Base-by-base conservation (phyloP, 2,797 vertebrate species). In the Propithecus perrieri region DNA sequence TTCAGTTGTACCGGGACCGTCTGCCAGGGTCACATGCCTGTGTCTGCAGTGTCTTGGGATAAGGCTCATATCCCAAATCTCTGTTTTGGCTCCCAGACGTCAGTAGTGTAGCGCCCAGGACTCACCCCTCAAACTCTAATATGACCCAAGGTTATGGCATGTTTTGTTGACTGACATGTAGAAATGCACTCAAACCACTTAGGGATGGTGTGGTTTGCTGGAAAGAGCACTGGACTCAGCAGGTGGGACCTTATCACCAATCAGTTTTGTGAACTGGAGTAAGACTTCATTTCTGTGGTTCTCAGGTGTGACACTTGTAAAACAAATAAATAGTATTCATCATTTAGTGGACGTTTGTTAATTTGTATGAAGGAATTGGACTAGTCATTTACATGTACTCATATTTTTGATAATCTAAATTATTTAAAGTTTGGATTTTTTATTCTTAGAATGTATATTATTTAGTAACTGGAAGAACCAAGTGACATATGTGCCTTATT, bases 371-470 rank as follows among this genome's bases (percentile, higher is more conserved):
- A 79, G 12, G 17, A 67, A 80, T 43, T 38, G 22, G 26, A n/a
- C 3, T 84, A 72, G 14, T 35, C 5, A 63, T 41, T 41, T 50
- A 43, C 3, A 33, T 30, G 84, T 28, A 63, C 6, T 69, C 41
- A 50, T 80, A 74, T 63, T 85, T 87, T 67, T 91, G n/a, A 48
- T 48, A 65, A 69, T 57, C 38, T 87, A 80, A 91, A 95, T 96
- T 89, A 88, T 67, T 89, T 86, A 22, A 28, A 89, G 20, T 41
- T 88, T 85, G 24, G 28, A 50, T 33, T 71, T 83, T 76, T 53
- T 72, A 46, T 67, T 84, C 33, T 92, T 94, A 74, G 55, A 84
- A 35, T 63, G 67, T n/a, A 1, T 46, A 38, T 94, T 89, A 38
- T 74, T 61, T 55, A 61, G 50, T 33, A 63, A 35, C 55, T 61